These are phyloP conservation scores for Nibea coibor DNA, from an alignment of 2,113 vertebrate species.

Conservation along the genomic window DNA sequence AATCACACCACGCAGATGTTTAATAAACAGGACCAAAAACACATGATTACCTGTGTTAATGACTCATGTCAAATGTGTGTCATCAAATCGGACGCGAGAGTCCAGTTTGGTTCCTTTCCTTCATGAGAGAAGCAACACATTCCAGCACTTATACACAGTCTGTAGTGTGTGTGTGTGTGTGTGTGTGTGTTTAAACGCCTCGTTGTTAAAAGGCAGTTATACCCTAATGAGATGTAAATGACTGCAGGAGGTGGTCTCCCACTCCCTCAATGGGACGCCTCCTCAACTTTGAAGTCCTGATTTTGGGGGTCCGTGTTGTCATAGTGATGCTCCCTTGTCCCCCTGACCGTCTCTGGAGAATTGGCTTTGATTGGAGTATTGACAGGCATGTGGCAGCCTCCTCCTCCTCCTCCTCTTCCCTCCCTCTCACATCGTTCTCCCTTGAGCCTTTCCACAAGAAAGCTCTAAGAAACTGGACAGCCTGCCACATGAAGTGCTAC, in stretches of 20 bases:
- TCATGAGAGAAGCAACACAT: slow-evolving; percentile 9
- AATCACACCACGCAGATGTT: neutral
- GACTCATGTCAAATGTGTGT: slow-evolving; percentile 26
- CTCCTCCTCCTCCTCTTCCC: slow-evolving; percentile 11
- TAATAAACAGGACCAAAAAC: neutral
- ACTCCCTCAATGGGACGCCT: slow-evolving; percentile 63
- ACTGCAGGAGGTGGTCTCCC: slow-evolving; percentile 71
- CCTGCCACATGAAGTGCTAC: slow-evolving; percentile 19
- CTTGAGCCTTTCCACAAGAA: slow-evolving; percentile 46
- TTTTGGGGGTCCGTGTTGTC: slow-evolving; percentile 70
- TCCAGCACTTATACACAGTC: slow-evolving; percentile 10
- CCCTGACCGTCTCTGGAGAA: slow-evolving; percentile 67
- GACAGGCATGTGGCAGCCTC: slow-evolving; percentile 75
- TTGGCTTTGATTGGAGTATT: slow-evolving; percentile 75
- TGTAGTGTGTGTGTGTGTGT: slow-evolving; percentile 17
- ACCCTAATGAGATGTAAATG: slow-evolving; percentile 79
- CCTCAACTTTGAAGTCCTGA: slow-evolving; percentile 74
- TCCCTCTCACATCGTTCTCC: slow-evolving; percentile 14
- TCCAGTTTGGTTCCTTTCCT: slow-evolving; percentile 9
- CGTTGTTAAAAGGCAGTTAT: slow-evolving; percentile 47
- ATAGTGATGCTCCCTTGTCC: slow-evolving; percentile 71
- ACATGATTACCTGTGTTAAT: slow-evolving; percentile 32
- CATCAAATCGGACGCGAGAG: neutral
- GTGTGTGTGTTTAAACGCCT: slow-evolving; percentile 27
- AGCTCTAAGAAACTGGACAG: slow-evolving; percentile 32